Conservation (phyloP, 92 coral and sea anemone genomes). For the Galaxea fascicularis region DNA sequence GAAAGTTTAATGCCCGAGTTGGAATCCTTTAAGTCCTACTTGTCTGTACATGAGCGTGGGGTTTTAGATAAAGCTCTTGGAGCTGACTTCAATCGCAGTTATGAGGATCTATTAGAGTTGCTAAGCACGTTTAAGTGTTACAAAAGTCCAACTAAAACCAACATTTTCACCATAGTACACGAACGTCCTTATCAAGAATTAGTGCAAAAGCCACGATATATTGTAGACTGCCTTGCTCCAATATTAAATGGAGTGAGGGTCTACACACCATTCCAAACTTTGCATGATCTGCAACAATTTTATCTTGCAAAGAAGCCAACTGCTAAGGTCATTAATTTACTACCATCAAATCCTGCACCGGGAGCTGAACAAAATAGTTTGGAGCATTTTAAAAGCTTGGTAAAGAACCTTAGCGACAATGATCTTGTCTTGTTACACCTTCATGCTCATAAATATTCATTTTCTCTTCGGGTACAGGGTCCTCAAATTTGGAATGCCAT, state of each 20-base stretch:
- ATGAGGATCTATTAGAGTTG: conserved; percentile 66
- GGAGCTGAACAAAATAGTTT: conserved; percentile 59
- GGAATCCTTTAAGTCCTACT: conserved; percentile 19
- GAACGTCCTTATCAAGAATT: conserved; percentile 66
- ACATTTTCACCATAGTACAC: conserved; percentile 32
- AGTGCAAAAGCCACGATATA: conserved; percentile 65
- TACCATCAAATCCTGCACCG: conserved; percentile 41
- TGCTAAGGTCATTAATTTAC: conserved; percentile 42
- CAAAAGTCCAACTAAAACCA: conserved; percentile 38
- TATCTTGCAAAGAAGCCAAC: conserved; percentile 47
- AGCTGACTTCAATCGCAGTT: conserved; percentile 35
- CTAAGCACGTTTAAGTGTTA: conserved; percentile 60
- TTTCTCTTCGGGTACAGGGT: too few relatives aligned
- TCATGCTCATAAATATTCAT: too few relatives aligned
- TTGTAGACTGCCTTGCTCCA: conserved; percentile 62
- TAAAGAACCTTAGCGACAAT: conserved; percentile 37
- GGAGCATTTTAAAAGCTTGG: conserved; percentile 56
- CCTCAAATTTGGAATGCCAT: too few relatives aligned
- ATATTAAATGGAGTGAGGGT: conserved; percentile 54
- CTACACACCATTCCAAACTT: conserved; percentile 61
- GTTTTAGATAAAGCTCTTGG: conserved; percentile 49
- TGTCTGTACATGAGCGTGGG: conserved; percentile 48
- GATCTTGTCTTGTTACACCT: too few relatives aligned
- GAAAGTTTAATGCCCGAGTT: conserved; percentile 25
- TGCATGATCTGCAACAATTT: conserved; percentile 40